Base-by-base conservation (phyloP, 2,888 invertebrate species). In the Amphipyra tragopoginis region DNA sequence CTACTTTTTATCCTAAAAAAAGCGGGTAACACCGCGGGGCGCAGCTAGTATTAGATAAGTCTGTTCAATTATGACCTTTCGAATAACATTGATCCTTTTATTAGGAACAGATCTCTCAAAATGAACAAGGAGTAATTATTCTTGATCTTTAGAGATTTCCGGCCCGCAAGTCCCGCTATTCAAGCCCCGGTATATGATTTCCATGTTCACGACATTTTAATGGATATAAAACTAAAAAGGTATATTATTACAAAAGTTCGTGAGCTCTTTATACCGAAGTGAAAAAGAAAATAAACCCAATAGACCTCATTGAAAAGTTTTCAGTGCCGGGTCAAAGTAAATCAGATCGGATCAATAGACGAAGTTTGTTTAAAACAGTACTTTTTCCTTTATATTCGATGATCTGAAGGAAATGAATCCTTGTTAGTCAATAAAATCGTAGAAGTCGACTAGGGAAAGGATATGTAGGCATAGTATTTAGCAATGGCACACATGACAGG, bases 271-370 rank as follows among this genome's bases (percentile, higher is more conserved):
- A 45, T 9, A 8, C 33, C 5, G 13, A 13, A 45, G 29, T 45
- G 45, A 45, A 45, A 45, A 44, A 45, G 10, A 26, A 43, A 15
- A 36, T 43, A 43, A 29, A 29, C 9, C n/a, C 13, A n/a, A 33
- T 33, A 13, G 13, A 13, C 9, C 43, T 45, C n/a, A 45, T 33
- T 45, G 29, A 29, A 33, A 45, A 33, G 13, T 45, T 45, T 45
- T 33, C 11, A 9, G 26, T n/a, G 26, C n/a, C 6, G 26, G 44
- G 15, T 39, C 42, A 15, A 42, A 42, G 8, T 15, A 15, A 42
- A 15, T 9, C 2, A 40, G 15, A 5, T 15, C 6, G n/a, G 10
- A 26, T n/a, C 26, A 26, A 9, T 45, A 29, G 13, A 4, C 29
- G 8, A 29, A 45, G 33, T 45, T 29, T 33, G n/a, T 33, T 13